A percentile compares a stretch with the other conserved stretches of the same genome.
These are phyloP conservation scores for Sapajus apella DNA, from an alignment of 2,113 vertebrate genomes.

Conservation along the genomic window DNA sequence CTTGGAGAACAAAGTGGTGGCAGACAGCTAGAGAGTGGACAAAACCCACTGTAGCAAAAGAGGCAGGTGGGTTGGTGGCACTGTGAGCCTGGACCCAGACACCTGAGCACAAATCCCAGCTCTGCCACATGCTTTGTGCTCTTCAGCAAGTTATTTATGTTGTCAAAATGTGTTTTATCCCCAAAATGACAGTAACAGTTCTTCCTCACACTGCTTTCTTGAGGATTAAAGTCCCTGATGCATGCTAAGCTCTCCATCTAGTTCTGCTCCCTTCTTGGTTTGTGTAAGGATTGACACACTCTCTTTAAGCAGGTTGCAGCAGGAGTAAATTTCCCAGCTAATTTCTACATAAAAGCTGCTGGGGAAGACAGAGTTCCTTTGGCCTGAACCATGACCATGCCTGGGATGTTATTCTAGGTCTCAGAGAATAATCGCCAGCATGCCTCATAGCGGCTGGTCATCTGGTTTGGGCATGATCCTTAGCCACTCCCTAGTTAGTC, in stretches of 20 bases:
- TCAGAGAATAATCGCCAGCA: not conserved
- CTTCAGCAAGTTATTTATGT: not conserved
- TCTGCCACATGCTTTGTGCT: not conserved
- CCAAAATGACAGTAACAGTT: not conserved
- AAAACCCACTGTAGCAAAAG: not conserved
- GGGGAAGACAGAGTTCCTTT: not conserved
- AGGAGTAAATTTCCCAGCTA: not conserved
- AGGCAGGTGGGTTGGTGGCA: not conserved
- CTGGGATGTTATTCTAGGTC: not conserved
- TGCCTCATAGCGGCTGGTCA: not conserved
- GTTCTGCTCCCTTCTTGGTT: not conserved
- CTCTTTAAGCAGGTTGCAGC: not conserved
- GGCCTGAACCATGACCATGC: not conserved
- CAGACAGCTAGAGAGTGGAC: not conserved
- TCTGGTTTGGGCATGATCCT: not conserved
- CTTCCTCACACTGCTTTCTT: not conserved
- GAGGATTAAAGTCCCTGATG: not conserved
- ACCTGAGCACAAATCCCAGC: not conserved
- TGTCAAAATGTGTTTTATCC: not conserved
- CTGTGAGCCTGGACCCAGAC: not conserved
- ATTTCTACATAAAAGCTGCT: not conserved
- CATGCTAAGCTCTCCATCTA: not conserved
- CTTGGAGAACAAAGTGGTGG: not conserved
- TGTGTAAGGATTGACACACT: not conserved
- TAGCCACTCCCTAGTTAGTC: not conserved